A percentile compares a stretch with the other conserved stretches of the same genome.
phyloP scores from a whole-genome alignment of 2,888 invertebrate species.

The Abrostola tripartita region DNA sequence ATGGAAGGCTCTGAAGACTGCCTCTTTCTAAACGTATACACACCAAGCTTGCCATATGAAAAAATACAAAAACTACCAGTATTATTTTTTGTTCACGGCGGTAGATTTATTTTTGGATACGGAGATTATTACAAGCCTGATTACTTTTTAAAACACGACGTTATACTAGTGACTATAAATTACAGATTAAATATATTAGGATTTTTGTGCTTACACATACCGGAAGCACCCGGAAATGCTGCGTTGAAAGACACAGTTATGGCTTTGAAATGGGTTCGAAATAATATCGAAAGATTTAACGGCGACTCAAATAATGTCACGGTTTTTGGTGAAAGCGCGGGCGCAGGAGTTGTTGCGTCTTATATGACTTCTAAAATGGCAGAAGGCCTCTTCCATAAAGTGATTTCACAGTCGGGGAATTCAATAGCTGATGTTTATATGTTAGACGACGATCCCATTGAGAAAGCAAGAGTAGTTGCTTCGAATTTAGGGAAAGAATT shows the following conservation, averaged over 20 bases:
- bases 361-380: conserved; percentile 74
- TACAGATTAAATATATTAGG: conserved; percentile 78
- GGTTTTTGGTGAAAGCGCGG: conserved; percentile 80
- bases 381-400: conserved; percentile 70
- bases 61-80: conserved; percentile 80
- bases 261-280: conserved; percentile 79
- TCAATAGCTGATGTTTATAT: conserved; percentile 72
- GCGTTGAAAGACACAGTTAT: conserved; percentile 76
- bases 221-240: conserved; percentile 80
- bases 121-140: conserved; percentile 84
- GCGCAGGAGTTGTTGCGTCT: conserved; percentile 66
- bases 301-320: conserved; percentile 76
- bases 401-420: conserved; percentile 76
- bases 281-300: conserved; percentile 74
- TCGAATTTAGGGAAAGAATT: conserved; percentile 68
- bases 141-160: conserved; percentile 73
- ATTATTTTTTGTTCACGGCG: conserved; percentile 88
- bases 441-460: conserved; percentile 69
- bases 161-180: conserved; percentile 78
- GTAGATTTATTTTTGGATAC: conserved; percentile 86
- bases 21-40: conserved; percentile 90
- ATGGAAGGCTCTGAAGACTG: conserved; percentile 90
- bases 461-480: conserved; percentile 68
- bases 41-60: conserved; percentile 84
- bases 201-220: conserved; percentile 74